A percentile compares a stretch with the other conserved stretches of the same genome.
Evolutionary conservation across 2,797 vertebrate species (phyloP).

Genomic region (Arrhamphus sclerolepis): DNA sequence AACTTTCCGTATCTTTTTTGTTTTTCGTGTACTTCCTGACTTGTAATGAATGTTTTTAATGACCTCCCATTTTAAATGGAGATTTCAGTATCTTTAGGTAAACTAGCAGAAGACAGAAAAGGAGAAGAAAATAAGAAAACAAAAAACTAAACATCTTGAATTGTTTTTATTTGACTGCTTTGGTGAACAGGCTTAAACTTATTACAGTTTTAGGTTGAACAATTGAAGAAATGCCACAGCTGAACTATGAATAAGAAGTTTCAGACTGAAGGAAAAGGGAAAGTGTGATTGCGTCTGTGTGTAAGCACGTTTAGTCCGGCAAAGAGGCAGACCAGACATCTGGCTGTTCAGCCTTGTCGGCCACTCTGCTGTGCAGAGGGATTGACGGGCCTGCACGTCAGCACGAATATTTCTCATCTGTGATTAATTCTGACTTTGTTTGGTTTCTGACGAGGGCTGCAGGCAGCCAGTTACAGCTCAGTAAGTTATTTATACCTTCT

Average conservation of each 20-base stretch:
- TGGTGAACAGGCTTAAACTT: neutral
- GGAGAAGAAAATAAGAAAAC: neutral
- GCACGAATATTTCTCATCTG: constrained; percentile 63
- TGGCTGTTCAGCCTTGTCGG: constrained; percentile 44
- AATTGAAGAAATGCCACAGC: neutral
- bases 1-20: too few relatives aligned
- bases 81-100: too few relatives aligned
- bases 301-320: constrained; percentile 36
- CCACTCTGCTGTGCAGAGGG: constrained; percentile 44
- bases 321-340: constrained; percentile 55
- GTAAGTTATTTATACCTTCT: too few relatives aligned
- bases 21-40: too few relatives aligned
- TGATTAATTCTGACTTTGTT: constrained; percentile 69
- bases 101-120: neutral
- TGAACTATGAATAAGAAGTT: neutral
- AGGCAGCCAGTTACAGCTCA: constrained; percentile 19
- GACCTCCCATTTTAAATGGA: too few relatives aligned
- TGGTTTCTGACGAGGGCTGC: constrained; percentile 53
- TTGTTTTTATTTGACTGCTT: constrained; percentile 3
- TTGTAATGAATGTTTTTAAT: too few relatives aligned
- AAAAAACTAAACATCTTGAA: neutral
- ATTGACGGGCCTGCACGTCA: constrained; percentile 61
- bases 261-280: neutral
- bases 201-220: neutral
- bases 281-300: constrained; percentile 9